Conservation (phyloP, 2,888 invertebrate genomes). For the Tiliacea citrago region DNA sequence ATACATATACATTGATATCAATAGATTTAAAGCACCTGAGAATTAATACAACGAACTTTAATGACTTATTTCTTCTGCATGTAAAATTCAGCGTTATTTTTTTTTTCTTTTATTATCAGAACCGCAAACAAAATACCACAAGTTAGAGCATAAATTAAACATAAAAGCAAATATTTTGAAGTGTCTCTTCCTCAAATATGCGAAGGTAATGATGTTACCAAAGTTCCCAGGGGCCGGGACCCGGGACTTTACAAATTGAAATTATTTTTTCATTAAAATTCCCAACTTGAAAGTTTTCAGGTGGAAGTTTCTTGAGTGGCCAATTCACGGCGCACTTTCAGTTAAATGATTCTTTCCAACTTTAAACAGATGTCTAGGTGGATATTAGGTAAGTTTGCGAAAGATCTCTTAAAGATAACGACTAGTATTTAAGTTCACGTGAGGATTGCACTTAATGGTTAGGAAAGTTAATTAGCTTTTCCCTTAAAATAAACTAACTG, state of each 20-base stretch:
- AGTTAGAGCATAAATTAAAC: conserved; percentile 68
- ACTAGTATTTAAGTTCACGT: conserved; percentile 53
- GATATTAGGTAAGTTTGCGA: conserved; percentile 63
- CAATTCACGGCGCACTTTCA: conserved; percentile 80
- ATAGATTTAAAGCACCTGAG: background rate
- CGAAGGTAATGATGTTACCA: conserved; percentile 84
- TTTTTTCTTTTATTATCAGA: conserved; percentile 43
- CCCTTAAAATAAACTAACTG: background rate
- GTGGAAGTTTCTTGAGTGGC: conserved; percentile 84
- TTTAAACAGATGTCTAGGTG: conserved; percentile 71
- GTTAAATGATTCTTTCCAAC: conserved; percentile 78
- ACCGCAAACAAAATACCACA: conserved; percentile 57
- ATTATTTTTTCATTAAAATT: conserved; percentile 90
- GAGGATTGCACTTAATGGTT: conserved; percentile 17
- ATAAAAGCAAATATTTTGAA: conserved; percentile 76
- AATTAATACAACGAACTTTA: background rate
- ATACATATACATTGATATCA: no score
- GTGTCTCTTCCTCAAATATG: conserved; percentile 82
- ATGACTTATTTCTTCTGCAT: background rate
- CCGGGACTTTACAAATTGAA: conserved; percentile 85
- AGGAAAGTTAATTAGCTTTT: conserved; percentile 32
- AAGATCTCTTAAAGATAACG: conserved; percentile 57
- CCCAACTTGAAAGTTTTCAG: conserved; percentile 81
- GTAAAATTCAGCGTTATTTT: conserved; percentile 10
- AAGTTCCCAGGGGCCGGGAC: conserved; percentile 71